These are phyloP conservation scores for Embiotoca jacksoni DNA, from an alignment of 2,113 vertebrate genomes.

Conservation along the genomic window DNA sequence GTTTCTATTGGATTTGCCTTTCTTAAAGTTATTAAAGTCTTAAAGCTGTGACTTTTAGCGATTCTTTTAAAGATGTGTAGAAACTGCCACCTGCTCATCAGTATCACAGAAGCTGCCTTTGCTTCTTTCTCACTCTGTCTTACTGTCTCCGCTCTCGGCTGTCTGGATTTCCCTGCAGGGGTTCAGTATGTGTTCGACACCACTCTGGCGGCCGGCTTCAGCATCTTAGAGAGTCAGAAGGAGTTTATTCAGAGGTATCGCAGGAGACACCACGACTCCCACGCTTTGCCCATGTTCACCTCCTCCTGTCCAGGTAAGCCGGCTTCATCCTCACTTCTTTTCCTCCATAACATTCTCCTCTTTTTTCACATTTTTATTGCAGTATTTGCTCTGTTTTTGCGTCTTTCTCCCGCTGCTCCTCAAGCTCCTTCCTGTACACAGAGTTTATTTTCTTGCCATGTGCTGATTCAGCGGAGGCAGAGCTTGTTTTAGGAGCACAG, in stretches of 20 bases:
- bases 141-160: neutral
- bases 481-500: constrained; percentile 41
- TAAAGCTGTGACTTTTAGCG: too few species aligned
- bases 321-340: neutral
- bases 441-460: neutral
- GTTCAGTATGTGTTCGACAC: constrained; percentile 94
- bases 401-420: neutral
- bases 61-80: neutral
- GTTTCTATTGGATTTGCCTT: too few species aligned
- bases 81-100: neutral
- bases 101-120: constrained; percentile 4
- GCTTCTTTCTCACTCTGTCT: neutral
- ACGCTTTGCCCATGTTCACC: constrained; percentile 94
- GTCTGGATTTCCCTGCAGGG: constrained; percentile 76
- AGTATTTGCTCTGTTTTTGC: neutral
- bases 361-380: neutral
- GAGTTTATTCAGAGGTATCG: constrained; percentile 93
- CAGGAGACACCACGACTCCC: constrained; percentile 88
- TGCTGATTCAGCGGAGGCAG: neutral
- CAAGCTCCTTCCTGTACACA: neutral
- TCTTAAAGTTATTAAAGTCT: too few species aligned
- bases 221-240: constrained; percentile 94
- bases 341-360: too few species aligned
- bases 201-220: constrained; percentile 92
- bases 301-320: constrained; percentile 94